Base-by-base conservation (phyloP, 2,888 invertebrate genomes). In the Euplagia quadripunctaria region DNA sequence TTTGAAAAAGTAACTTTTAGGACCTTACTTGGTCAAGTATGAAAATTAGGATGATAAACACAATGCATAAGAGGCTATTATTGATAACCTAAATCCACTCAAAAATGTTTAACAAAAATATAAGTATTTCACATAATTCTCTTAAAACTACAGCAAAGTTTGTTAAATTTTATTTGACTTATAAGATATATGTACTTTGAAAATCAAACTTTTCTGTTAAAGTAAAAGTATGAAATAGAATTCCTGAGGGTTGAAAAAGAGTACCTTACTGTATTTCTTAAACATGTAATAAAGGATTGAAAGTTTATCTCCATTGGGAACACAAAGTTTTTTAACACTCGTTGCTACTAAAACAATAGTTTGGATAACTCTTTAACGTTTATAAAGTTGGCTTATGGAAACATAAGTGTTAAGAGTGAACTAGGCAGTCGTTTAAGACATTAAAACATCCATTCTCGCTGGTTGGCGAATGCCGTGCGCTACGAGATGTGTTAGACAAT, bases 261-360 rank as follows among this genome's bases (percentile, higher is more conserved):
- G 49, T 76, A 77, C 70, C 68, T 61, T 76, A 64, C 75, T 76
- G 63, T 67, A 69, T 78, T 77, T 75, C 77, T 83, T 78, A 71
- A 80, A 79, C 70, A 71, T 74, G 71, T 83, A 73, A 73, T 82
- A 84, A 77, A 73, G 78, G 85, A 80, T 80, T 79, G 75, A 70
- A 85, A 84, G 75, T 84, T 84, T 76, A 17, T 9, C 61, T 69
- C 84, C 72, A 43, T 17, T 17, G 84, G 73, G 74, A 85, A n/a
- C 66, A 58, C 42, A 31, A 79, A 82, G 73, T 79, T 82, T 79
- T 78, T 80, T 75, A 82, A 77, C 75, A 77, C 70, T 77, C 73
- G 64, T 70, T 75, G 64, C 74, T 73, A 71, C 79, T 84, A 82
- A 84, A 85, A 85, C 74, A 84, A 84, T 85, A 82, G 86, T 84